Conservation (phyloP, 2,888 invertebrate genomes). For the Meghimatium bilineatum region DNA sequence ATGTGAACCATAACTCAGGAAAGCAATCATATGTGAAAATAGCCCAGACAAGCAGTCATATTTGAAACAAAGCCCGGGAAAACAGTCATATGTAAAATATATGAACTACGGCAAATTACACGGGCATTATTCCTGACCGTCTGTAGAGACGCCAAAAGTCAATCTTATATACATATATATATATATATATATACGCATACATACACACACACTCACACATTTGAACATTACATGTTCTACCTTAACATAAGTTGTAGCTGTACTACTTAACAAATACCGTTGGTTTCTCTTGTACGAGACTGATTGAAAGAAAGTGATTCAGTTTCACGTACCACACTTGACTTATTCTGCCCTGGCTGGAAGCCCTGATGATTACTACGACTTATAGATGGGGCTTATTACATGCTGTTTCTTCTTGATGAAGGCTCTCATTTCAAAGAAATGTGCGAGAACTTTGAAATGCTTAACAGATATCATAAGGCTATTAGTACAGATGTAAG, state of each 20-base stretch:
- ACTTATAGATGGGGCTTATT: neutral
- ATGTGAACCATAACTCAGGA: no score
- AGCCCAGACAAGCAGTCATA: no score
- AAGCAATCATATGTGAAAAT: no score
- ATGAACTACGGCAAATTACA: no score
- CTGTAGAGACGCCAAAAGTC: no score
- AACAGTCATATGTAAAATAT: no score
- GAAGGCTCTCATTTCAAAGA: neutral
- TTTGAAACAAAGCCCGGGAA: no score
- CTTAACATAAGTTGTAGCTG: neutral
- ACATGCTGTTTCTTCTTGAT: slow-evolving; percentile 1
- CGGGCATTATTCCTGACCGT: no score
- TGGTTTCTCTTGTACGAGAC: neutral
- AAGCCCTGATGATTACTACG: slow-evolving; percentile 4
- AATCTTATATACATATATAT: no score
- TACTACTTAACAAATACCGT: neutral
- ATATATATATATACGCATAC: no score
- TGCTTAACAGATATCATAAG: neutral
- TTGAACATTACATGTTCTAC: no score
- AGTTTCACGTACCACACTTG: neutral
- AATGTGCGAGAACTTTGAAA: neutral
- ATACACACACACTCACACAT: no score
- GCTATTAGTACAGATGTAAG: neutral
- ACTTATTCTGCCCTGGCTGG: neutral
- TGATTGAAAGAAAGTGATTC: neutral